Evolutionary conservation across 2,888 invertebrate species (phyloP).

Genomic region (Entomobrya proxima): DNA sequence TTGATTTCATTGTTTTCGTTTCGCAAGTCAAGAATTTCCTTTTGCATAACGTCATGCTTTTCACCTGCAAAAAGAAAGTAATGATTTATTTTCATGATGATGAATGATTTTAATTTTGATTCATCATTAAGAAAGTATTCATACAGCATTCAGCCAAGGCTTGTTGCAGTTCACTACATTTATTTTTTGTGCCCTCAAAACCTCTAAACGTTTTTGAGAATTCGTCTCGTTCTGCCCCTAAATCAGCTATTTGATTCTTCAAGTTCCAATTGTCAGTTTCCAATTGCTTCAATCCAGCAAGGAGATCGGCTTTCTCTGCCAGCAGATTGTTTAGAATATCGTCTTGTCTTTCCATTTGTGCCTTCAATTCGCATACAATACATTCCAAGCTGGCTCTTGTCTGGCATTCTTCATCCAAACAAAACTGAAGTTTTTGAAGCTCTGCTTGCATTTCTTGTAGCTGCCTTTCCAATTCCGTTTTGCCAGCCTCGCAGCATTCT

Average conservation of each 20-base stretch:
- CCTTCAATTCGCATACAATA: slow-evolving; percentile 61
- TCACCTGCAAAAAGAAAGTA: slow-evolving; percentile 47
- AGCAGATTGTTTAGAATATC: slow-evolving; percentile 59
- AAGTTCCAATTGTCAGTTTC: slow-evolving; percentile 50
- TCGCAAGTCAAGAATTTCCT: slow-evolving; percentile 47
- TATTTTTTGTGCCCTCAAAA: slow-evolving; percentile 40
- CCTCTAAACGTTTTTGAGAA: slow-evolving; percentile 4
- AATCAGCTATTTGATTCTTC: not conserved
- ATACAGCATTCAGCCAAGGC: slow-evolving; percentile 71
- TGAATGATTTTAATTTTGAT: not conserved
- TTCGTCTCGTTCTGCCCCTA: slow-evolving; percentile 62
- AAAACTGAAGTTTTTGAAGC: slow-evolving; percentile 60
- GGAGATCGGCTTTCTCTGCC: slow-evolving; percentile 57
- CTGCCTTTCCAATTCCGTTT: slow-evolving; percentile 65
- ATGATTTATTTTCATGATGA: no score
- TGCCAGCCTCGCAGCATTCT: slow-evolving; percentile 60
- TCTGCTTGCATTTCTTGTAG: slow-evolving; percentile 61
- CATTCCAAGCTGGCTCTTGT: slow-evolving; percentile 60
- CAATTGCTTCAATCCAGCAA: slow-evolving; percentile 42
- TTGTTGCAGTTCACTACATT: slow-evolving; percentile 63
- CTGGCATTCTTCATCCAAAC: slow-evolving; percentile 67
- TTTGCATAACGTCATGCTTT: slow-evolving; percentile 64
- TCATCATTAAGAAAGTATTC: slow-evolving; percentile 2
- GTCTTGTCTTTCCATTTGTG: slow-evolving; percentile 60
- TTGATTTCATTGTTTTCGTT: slow-evolving; percentile 43